phyloP scores from a whole-genome alignment of 2,888 invertebrate species.

The Phyto melanocephala region DNA sequence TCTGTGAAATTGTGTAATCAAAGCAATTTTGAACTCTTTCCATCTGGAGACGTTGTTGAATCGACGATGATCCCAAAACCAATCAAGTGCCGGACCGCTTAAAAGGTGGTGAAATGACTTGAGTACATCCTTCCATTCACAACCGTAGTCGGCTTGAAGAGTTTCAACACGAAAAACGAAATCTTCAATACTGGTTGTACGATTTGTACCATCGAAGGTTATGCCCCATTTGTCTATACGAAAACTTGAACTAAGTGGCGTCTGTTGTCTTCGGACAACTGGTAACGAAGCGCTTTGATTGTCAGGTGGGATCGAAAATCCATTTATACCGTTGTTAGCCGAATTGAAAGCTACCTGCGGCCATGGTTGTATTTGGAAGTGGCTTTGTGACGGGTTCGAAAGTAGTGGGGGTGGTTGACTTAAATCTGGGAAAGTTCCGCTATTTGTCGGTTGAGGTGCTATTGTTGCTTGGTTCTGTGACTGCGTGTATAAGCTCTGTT shows the following conservation, averaged over 20 bases:
- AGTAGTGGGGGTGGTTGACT: neutral
- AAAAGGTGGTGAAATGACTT: slow-evolving; percentile 6
- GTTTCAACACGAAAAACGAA: slow-evolving; percentile 3
- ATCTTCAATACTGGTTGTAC: neutral
- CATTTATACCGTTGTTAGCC: neutral
- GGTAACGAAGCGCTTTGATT: neutral
- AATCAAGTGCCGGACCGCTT: neutral
- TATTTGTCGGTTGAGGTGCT: neutral
- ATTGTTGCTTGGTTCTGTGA: neutral
- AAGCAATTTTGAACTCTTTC: neutral
- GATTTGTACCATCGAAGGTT: neutral
- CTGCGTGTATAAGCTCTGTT: neutral
- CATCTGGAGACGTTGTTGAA: neutral
- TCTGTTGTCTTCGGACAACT: no score
- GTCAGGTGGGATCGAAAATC: neutral
- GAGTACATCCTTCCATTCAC: neutral
- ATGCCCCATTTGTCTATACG: slow-evolving; percentile 9
- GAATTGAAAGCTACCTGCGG: neutral
- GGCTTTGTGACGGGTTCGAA: neutral
- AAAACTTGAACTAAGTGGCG: neutral
- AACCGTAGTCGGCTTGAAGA: neutral
- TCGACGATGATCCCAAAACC: slow-evolving; percentile 16
- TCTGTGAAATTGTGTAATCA: neutral
- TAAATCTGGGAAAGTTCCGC: neutral
- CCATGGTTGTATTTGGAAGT: neutral